These are phyloP conservation scores for Petromus typicus DNA, from an alignment of 2,113 vertebrate genomes.

Conservation along the genomic window DNA sequence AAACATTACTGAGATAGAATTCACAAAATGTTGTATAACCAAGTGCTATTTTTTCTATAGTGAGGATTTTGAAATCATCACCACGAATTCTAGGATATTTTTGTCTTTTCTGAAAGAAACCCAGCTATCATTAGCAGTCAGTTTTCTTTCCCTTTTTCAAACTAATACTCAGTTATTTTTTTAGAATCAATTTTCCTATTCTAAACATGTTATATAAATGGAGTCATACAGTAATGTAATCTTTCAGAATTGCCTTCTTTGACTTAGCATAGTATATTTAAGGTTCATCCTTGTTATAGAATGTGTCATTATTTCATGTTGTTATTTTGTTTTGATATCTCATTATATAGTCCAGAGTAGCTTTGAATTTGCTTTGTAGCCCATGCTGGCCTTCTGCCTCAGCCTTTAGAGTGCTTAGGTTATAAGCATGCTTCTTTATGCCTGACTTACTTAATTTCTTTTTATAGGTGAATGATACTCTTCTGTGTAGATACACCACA, in stretches of 20 bases:
- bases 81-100: slow-evolving; percentile 40
- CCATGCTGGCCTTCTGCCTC: background rate
- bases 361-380: background rate
- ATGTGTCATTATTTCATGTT: background rate
- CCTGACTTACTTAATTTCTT: slow-evolving; percentile 19
- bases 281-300: background rate
- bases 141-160: background rate
- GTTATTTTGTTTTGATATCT: background rate
- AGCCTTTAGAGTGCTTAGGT: background rate
- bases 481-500: background rate
- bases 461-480: slow-evolving; percentile 14
- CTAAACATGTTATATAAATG: background rate
- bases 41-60: background rate
- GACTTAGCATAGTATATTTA: background rate
- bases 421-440: background rate
- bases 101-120: background rate
- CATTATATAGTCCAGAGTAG: background rate
- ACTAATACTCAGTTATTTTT: background rate
- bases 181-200: background rate
- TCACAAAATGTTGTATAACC: background rate
- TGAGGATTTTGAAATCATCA: background rate
- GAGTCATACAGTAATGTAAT: background rate
- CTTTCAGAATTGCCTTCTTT: slow-evolving; percentile 41
- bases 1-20: background rate
- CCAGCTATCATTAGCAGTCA: background rate